phyloP scores from a whole-genome alignment of 2,797 vertebrate species.

The Salarias fasciatus region DNA sequence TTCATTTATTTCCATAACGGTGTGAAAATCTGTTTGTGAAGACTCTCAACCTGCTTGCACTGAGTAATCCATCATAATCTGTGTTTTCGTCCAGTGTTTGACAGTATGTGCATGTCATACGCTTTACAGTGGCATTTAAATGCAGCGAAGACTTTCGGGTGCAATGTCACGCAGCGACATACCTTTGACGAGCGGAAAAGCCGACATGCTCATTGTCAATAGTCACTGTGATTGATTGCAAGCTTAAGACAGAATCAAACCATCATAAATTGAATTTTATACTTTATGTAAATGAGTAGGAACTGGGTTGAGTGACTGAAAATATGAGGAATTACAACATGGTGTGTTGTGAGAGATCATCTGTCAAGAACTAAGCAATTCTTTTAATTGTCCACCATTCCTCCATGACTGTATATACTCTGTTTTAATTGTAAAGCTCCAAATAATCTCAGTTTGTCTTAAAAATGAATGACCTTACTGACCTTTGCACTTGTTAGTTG shows the following conservation, averaged over 20 bases:
- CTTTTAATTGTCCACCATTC: background rate
- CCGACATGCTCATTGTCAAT: background rate
- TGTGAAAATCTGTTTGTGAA: constrained; percentile 31
- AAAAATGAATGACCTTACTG: constrained; percentile 48
- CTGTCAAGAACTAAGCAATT: background rate
- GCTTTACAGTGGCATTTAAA: constrained; percentile 16
- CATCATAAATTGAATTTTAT: constrained; percentile 22
- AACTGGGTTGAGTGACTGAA: background rate
- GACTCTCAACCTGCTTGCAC: constrained; percentile 22
- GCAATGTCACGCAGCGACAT: background rate
- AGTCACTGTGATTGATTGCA: constrained; percentile 27
- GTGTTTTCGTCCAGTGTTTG: constrained; percentile 23
- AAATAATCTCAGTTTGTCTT: background rate
- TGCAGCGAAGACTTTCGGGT: constrained; percentile 8
- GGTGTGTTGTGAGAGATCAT: background rate
- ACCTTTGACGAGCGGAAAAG: background rate
- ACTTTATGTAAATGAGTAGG: constrained; percentile 14
- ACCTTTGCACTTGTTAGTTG: constrained; percentile 99
- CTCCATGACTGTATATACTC: background rate
- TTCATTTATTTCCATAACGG: constrained; percentile 26
- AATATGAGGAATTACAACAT: constrained; percentile 15
- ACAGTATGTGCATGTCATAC: background rate
- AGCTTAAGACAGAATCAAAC: constrained; percentile 6
- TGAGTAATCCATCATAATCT: constrained; percentile 43
- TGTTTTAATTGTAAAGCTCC: background rate